Conservation (phyloP, 2,113 vertebrate genomes). For the Sciurus niger region DNA sequence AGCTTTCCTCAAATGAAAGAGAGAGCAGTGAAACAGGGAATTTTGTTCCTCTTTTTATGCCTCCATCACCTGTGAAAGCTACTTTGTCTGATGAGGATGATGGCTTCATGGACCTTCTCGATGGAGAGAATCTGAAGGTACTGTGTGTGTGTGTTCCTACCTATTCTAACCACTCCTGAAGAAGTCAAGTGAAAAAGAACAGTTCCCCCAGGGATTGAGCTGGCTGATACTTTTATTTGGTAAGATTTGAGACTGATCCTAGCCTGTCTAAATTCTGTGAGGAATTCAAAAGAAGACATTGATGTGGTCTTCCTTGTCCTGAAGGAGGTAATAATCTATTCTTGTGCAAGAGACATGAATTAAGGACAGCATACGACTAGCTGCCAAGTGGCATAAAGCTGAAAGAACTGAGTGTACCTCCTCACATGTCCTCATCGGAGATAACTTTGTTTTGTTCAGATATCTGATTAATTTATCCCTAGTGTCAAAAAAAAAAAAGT, state of each 20-base stretch:
- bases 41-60: conserved; percentile 86
- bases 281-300: neutral
- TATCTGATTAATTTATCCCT: neutral
- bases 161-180: neutral
- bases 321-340: neutral
- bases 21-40: neutral
- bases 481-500: neutral
- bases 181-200: neutral
- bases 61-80: conserved; percentile 87
- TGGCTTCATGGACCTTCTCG: conserved; percentile 94
- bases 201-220: neutral
- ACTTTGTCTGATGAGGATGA: conserved; percentile 91
- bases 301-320: neutral
- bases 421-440: neutral
- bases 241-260: neutral
- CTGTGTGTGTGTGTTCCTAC: neutral
- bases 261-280: neutral
- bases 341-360: neutral
- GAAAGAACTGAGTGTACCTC: neutral
- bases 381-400: neutral
- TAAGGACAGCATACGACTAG: too few relatives aligned
- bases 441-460: neutral
- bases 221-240: neutral
- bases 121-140: conserved; percentile 91
- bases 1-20: conserved; percentile 79